These are phyloP conservation scores for Zosterops lateralis DNA, from an alignment of 2,113 vertebrate genomes.

Conservation along the genomic window DNA sequence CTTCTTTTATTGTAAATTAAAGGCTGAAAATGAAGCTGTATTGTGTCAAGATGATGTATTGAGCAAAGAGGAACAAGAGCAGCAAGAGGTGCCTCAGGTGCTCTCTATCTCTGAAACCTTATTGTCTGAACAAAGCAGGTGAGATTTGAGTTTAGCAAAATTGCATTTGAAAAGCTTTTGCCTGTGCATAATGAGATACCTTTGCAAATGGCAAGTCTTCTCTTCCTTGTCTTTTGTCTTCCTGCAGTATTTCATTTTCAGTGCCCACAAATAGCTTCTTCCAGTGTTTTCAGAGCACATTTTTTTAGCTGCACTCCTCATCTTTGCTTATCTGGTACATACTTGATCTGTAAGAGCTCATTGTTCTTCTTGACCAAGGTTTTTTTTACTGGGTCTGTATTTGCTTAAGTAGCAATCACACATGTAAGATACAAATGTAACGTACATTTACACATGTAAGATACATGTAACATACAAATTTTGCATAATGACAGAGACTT, in stretches of 20 bases:
- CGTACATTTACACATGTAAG: background rate
- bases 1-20: constrained; percentile 46
- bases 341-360: background rate
- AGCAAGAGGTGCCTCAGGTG: background rate
- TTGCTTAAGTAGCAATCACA: background rate
- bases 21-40: constrained; percentile 44
- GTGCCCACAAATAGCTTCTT: background rate
- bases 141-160: constrained; percentile 23
- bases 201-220: background rate
- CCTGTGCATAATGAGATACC: background rate
- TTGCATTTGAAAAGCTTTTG: background rate
- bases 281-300: background rate
- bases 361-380: background rate
- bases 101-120: background rate
- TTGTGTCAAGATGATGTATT: background rate
- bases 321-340: background rate
- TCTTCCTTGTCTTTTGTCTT: background rate
- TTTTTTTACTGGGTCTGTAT: background rate
- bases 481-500: background rate
- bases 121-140: constrained; percentile 58
- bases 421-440: background rate
- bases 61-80: constrained; percentile 13
- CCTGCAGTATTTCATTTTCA: background rate
- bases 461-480: background rate
- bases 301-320: background rate